Percentiles rank a stretch among this genome's conserved stretches.
Conservation (phyloP, 2,888 invertebrate genomes). For the Andricus quercusramuli region DNA sequence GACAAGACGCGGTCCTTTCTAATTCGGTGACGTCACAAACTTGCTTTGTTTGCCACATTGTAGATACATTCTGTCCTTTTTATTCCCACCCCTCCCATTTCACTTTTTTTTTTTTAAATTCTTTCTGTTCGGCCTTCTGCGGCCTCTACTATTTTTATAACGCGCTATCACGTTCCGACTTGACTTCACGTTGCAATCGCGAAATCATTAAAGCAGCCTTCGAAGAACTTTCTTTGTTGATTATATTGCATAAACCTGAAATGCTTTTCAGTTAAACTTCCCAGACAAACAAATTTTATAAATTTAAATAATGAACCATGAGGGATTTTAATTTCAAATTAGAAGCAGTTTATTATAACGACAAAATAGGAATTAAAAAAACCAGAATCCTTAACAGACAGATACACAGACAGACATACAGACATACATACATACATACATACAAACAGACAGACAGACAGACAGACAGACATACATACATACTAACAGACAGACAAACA, state of each 20-base stretch:
- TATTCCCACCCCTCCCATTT: constrained; percentile 33
- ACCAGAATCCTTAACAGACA: too few species aligned
- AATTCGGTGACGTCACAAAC: constrained; percentile 40
- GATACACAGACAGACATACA: too few species aligned
- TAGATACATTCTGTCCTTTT: constrained; percentile 46
- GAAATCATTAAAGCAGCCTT: constrained; percentile 38
- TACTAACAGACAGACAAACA: too few species aligned
- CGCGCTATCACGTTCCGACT: constrained; percentile 13
- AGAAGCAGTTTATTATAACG: too few species aligned
- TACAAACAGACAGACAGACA: too few species aligned
- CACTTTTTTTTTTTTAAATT: constrained; percentile 36
- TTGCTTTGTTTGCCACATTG: constrained; percentile 43
- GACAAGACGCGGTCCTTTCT: constrained; percentile 41
- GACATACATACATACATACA: too few species aligned
- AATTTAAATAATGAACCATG: too few species aligned
- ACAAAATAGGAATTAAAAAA: too few species aligned
- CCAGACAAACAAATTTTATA: too few species aligned
- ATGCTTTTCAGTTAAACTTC: background rate
- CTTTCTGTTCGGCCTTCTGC: constrained; percentile 37
- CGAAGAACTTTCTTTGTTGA: constrained; percentile 23
- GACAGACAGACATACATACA: too few species aligned
- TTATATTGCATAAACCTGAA: background rate
- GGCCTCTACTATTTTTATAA: constrained; percentile 33
- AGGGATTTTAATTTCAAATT: too few species aligned
- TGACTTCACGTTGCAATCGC: constrained; percentile 26